phyloP scores from a whole-genome alignment of 2,797 vertebrate genomes.

The Pseudocheirus occidentalis region DNA sequence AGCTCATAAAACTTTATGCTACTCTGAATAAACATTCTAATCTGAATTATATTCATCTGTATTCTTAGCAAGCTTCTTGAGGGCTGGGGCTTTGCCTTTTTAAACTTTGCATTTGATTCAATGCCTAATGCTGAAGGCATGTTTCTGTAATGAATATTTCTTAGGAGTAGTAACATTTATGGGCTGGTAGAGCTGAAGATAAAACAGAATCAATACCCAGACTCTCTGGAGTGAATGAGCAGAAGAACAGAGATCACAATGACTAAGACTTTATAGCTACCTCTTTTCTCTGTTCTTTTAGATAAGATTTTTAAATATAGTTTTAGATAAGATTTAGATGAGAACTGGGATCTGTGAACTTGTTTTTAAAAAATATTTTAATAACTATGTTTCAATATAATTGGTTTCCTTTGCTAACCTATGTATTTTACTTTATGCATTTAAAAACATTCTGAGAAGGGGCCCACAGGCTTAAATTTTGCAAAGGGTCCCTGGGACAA shows the following conservation, averaged over 20 bases:
- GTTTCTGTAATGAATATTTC: background rate
- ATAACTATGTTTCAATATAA: background rate
- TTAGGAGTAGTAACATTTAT: slow-evolving; percentile 4
- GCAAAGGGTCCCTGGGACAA: background rate
- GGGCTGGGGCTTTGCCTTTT: background rate
- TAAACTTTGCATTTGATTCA: background rate
- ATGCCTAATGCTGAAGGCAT: background rate
- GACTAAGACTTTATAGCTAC: background rate
- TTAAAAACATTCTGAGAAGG: background rate
- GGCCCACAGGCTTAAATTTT: background rate
- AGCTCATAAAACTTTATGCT: background rate
- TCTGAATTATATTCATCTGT: background rate
- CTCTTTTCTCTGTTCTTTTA: background rate
- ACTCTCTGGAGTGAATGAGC: background rate
- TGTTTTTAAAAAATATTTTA: background rate
- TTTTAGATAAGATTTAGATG: background rate
- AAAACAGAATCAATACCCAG: background rate
- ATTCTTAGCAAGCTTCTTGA: background rate
- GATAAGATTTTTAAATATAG: background rate
- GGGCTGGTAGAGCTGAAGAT: background rate
- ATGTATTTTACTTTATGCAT: background rate
- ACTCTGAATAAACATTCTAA: background rate
- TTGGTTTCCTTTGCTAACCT: background rate
- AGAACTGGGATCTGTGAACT: background rate
- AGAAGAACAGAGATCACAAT: background rate